Conservation (phyloP, 2,113 vertebrate species). For the Motacilla alba region DNA sequence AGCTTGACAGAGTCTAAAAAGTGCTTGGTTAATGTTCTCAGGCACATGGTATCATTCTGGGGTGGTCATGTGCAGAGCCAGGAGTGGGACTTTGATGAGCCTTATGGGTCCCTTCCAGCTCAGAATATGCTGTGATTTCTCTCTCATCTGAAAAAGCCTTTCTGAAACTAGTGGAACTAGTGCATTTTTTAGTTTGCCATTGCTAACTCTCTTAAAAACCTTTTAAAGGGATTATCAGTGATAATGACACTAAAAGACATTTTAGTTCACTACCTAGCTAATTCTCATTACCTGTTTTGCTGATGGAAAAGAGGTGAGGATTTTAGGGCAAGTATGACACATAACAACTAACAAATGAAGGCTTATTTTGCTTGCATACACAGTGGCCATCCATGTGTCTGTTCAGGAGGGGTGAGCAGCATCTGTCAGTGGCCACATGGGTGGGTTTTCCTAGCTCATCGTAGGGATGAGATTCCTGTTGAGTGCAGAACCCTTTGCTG, state of each 20-base stretch:
- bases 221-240: background rate
- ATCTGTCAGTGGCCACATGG: background rate
- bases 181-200: background rate
- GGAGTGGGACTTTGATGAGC: background rate
- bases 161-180: background rate
- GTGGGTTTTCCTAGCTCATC: accelerated
- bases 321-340: background rate
- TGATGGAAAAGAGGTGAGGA: background rate
- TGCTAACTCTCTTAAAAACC: background rate
- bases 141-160: background rate
- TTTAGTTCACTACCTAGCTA: background rate
- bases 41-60: background rate
- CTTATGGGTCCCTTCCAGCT: background rate
- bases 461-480: background rate
- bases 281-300: background rate
- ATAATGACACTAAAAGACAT: background rate
- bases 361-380: background rate
- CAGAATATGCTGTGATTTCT: background rate
- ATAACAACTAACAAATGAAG: background rate
- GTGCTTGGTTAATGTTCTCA: background rate
- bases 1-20: background rate
- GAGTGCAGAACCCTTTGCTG: background rate
- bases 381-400: background rate
- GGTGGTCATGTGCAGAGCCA: background rate
- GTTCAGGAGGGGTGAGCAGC: background rate